Evolutionary conservation across 1,140 invertebrate species (phyloP).

Genomic region (Diorhabda sublineata): DNA sequence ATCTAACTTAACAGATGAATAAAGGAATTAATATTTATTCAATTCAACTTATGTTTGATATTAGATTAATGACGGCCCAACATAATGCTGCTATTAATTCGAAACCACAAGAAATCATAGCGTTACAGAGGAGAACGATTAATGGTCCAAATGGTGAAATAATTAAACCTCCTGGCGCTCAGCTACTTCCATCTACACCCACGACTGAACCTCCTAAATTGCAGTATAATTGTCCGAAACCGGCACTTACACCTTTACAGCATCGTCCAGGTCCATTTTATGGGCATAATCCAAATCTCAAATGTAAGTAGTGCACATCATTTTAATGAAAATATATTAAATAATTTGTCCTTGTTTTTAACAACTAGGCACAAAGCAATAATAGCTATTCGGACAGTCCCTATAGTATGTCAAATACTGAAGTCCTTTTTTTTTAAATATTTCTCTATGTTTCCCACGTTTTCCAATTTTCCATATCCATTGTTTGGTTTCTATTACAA

Average conservation of each 20-base stretch:
- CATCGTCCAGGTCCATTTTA: constrained; percentile 64
- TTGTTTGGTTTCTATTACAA: no score
- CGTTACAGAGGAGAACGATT: constrained; percentile 43
- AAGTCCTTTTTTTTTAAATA: no score
- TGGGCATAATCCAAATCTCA: constrained; percentile 81
- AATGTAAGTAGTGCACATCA: constrained; percentile 51
- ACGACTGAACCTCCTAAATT: constrained; percentile 48
- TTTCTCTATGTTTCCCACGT: no score
- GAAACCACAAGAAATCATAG: constrained; percentile 45
- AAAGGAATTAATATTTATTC: no score
- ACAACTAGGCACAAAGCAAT: no score
- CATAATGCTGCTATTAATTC: constrained; percentile 60
- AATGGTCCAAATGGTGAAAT: constrained; percentile 36
- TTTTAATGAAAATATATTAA: no score
- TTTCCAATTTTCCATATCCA: no score
- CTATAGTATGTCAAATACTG: no score
- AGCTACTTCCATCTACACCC: constrained; percentile 22
- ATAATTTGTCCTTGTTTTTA: no score
- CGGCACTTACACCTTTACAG: constrained; percentile 45
- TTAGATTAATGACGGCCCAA: constrained; percentile 73
- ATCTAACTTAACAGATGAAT: no score
- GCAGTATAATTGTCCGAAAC: constrained; percentile 48
- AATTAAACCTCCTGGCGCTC: constrained; percentile 40
- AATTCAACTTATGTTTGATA: constrained; percentile 7
- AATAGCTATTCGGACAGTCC: no score